Base-by-base conservation (phyloP, 2,888 invertebrate species). In the Diabrotica balteata region DNA sequence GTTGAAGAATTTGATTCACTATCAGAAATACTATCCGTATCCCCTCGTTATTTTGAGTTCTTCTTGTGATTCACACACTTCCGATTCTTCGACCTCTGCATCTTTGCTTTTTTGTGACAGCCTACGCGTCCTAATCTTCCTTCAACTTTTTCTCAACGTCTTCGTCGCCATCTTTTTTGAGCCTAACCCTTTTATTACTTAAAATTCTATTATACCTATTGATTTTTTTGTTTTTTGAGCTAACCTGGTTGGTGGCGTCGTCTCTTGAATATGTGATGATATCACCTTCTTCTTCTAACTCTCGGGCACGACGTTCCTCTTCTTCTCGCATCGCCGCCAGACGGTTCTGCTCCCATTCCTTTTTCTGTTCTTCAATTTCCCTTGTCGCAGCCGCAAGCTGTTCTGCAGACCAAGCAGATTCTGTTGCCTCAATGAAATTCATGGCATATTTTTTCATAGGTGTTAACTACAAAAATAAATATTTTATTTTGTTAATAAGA, bases 371-470 rank as follows among this genome's bases (percentile, higher is more conserved):
- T 80, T 94, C 94, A 59, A 95, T 90, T 82, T 94, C 94, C 55
- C 93, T 93, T 83, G 96, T 96, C 11, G 96, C 97, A 51, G 92
- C 93, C 10, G 92, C 91, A 49, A 95, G 82, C 78, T 96, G 95
- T 79, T 97, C 96, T 0, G 93, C 93, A 11, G 92, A 91, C 86
- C 90, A 91, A n/a, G 89, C 89, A 2, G 86, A 86, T 83, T 94
- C 92, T 65, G 94, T 92, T 75, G 91, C 90, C 85, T 98, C 98
- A 76, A 98, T 92, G 80, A 95, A 92, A 32, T 90, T 89, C 90
- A 98, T 94, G 11, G 98, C 98, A 85, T 97, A 98, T 63, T 93
- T 90, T 85, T 99, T 98, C 70, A 99, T 92, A 1, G 97, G 95
- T 47, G 93, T 93, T 71, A 98, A 85, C 97, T 98, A 86, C 32